Conservation (phyloP, 53 echinoderm and acorn worm genomes). For the Hippasteria phrygiana region DNA sequence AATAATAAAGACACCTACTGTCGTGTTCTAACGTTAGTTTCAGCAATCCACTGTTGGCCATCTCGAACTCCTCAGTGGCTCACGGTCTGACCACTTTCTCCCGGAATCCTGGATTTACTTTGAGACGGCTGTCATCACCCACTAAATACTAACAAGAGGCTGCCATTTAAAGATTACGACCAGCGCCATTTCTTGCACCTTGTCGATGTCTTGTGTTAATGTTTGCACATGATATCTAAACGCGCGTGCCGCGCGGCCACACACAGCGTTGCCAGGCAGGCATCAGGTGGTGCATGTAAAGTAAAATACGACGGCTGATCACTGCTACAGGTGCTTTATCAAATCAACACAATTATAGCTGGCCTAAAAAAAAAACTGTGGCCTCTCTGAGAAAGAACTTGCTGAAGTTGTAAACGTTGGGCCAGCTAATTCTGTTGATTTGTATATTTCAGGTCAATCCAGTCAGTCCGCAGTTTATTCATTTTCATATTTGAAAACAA, state of each 20-base stretch:
- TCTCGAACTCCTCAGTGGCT: conserved; percentile 5
- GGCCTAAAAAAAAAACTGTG: no score
- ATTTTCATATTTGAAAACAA: no score
- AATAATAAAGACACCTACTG: no score
- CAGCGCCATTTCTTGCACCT: background rate
- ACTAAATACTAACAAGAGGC: background rate
- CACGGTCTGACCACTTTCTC: background rate
- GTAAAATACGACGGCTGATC: background rate
- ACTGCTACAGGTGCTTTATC: no score
- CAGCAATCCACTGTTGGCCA: conserved; percentile 67
- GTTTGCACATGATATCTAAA: background rate
- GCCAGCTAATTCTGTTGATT: no score
- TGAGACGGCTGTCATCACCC: background rate
- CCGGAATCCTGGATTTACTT: background rate
- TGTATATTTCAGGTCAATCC: no score
- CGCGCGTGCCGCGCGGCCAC: background rate
- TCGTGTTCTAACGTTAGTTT: conserved; percentile 88
- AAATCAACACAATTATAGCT: no score
- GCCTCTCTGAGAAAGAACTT: no score
- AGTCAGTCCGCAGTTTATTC: no score
- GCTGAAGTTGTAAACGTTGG: no score
- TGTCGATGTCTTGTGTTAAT: background rate
- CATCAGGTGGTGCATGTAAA: background rate
- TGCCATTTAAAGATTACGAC: background rate
- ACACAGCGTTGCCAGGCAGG: conserved; percentile 18